Percentiles rank a stretch among this genome's conserved stretches.
These are phyloP conservation scores for Oophaga pumilio DNA, from an alignment of 2,113 vertebrate genomes.

Conservation along the genomic window DNA sequence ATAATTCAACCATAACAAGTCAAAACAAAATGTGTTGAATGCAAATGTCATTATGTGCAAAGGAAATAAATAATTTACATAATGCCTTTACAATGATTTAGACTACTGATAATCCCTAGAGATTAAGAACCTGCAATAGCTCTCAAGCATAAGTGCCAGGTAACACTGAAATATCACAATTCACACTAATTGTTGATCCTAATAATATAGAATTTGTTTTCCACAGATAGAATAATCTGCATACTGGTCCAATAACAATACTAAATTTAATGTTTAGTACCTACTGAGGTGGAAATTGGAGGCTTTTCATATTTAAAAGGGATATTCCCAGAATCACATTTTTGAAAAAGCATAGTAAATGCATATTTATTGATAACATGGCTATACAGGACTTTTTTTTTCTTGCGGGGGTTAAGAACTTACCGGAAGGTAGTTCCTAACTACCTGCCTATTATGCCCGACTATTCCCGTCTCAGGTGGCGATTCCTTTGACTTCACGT, in stretches of 20 bases:
- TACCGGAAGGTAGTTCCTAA: too few species aligned
- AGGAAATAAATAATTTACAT: constrained; percentile 26
- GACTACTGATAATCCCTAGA: background rate
- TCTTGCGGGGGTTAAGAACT: too few species aligned
- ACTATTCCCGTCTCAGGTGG: too few species aligned
- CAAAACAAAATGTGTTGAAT: background rate
- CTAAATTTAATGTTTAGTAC: background rate
- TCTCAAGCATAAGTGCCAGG: background rate
- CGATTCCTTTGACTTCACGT: too few species aligned
- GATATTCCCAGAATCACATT: too few species aligned
- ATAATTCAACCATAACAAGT: background rate
- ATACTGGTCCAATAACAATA: background rate
- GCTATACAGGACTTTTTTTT: too few species aligned
- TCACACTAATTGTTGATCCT: background rate
- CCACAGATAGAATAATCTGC: background rate
- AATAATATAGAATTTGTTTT: background rate
- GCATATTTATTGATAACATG: too few species aligned
- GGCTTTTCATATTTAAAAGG: too few species aligned
- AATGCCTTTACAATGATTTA: background rate
- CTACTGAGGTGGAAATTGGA: too few species aligned
- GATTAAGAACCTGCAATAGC: too few species aligned
- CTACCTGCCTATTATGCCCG: too few species aligned
- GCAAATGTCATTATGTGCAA: background rate
- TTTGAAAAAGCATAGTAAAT: too few species aligned
- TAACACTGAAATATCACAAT: background rate